Base-by-base conservation (phyloP, 2,888 invertebrate genomes). In the Cistogaster globosa region DNA sequence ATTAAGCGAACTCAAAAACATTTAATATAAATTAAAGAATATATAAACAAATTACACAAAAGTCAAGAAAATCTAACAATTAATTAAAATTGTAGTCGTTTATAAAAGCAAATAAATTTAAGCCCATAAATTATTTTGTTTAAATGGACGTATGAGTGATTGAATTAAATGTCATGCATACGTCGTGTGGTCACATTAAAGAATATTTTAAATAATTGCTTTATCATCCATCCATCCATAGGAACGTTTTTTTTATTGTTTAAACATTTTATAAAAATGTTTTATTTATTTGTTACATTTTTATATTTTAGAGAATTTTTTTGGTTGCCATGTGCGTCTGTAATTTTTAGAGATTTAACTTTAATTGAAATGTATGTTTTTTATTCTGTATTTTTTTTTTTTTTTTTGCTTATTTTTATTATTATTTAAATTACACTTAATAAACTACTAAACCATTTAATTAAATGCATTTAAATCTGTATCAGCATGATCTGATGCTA, bases 371-470 rank as follows among this genome's bases (percentile, higher is more conserved):
- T 75, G 78, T 75, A 75, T 85, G 77, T 67, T 71, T 75, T 36
- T 74, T 45, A n/a, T n/a, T 51, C 18, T 6, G 32, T 32, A 32
- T 32, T 32, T 42, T 32, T 45, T 57, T n/a, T 60, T 11, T 38
- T 58, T 45, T 51, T 48, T 32, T 32, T 45, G 42, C 9, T 16
- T 12, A 18, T 65, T 55, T 63, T 80, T 80, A 81, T 78, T 60
- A 76, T 68, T 74, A 84, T 80, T 78, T 81, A 72, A 86, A 87
- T 87, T 86, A 76, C 67, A 65, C 87, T 83, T 86, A 86, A 87
- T 83, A 81, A 82, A 81, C 81, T 86, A 81, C 81, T 86, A 76
- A 83, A 77, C 82, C 77, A 78, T 81, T 84, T 85, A 57, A 55
- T 75, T 63, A 81, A 74, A 85, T 82, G 69, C 74, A 77, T 78